Evolutionary conservation across 2,888 invertebrate species (phyloP).

Genomic region (Synanthedon andrenaeformis): DNA sequence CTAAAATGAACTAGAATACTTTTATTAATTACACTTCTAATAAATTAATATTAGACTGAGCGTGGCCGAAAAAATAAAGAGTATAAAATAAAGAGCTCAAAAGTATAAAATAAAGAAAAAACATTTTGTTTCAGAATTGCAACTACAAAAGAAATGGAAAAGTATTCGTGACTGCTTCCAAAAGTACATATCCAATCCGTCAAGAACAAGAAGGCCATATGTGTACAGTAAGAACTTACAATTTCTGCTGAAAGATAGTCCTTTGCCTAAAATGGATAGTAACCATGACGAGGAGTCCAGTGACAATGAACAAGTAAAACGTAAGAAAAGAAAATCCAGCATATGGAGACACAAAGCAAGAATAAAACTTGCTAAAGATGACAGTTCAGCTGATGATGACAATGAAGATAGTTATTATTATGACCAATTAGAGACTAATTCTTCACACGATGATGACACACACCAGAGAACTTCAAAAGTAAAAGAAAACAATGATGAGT

Average conservation of each 20-base stretch:
- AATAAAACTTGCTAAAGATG: conserved; percentile 28
- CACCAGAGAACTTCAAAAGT: conserved; percentile 16
- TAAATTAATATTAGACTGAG: no score
- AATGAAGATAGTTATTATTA: conserved; percentile 18
- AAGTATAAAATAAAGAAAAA: no score
- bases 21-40: no score
- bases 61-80: no score
- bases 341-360: conserved; percentile 34
- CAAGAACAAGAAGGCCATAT: conserved; percentile 44
- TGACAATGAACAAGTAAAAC: conserved; percentile 32
- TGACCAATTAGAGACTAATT: conserved; percentile 20
- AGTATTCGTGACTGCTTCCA: conserved; percentile 55
- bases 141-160: conserved; percentile 64
- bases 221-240: conserved; percentile 44
- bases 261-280: conserved; percentile 10
- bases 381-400: conserved; percentile 36
- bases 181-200: conserved; percentile 44
- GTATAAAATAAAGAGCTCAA: no score
- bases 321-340: conserved; percentile 11
- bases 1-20: no score
- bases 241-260: conserved; percentile 40
- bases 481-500: conserved; percentile 26
- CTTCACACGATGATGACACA: conserved; percentile 15
- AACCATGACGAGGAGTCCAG: conserved; percentile 16
- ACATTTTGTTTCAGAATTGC: conserved; percentile 40